Percentiles rank a stretch among this genome's conserved stretches.
Conservation (phyloP, 2,888 invertebrate genomes). For the Tiphia femorata region DNA sequence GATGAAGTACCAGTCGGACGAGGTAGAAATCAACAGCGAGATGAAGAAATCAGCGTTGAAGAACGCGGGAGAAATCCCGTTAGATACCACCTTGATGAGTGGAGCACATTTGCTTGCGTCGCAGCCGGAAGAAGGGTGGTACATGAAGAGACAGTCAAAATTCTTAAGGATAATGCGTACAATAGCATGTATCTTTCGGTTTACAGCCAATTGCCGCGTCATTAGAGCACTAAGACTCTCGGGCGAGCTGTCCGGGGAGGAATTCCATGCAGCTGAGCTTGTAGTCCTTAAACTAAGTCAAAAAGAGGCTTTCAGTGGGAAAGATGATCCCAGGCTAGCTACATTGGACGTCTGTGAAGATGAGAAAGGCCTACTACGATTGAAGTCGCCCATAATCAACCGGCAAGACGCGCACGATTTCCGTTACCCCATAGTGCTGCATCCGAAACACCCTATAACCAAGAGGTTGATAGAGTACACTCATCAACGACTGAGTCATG, state of each 20-base stretch:
- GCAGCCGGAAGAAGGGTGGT: background rate
- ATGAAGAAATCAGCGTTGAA: background rate
- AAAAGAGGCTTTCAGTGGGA: background rate
- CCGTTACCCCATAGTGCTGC: background rate
- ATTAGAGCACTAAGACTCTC: background rate
- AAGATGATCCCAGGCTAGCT: background rate
- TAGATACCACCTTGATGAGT: background rate
- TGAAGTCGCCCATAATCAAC: background rate
- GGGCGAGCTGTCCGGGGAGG: slow-evolving; percentile 12
- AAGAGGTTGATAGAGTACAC: slow-evolving; percentile 39
- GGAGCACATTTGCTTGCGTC: background rate
- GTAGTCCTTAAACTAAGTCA: background rate
- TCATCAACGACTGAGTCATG: slow-evolving; percentile 63
- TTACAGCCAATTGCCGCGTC: background rate
- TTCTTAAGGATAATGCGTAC: slow-evolving; percentile 4
- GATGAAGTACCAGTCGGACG: background rate
- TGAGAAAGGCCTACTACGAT: background rate
- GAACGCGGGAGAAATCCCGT: background rate
- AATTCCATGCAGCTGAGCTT: background rate
- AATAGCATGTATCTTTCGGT: slow-evolving; percentile 6
- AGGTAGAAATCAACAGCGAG: background rate
- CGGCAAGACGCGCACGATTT: background rate
- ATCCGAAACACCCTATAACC: slow-evolving; percentile 8
- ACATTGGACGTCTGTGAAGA: background rate
- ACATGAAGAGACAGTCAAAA: background rate